phyloP scores from a whole-genome alignment of 2,888 invertebrate genomes.

The Pachydiplax longipennis region DNA sequence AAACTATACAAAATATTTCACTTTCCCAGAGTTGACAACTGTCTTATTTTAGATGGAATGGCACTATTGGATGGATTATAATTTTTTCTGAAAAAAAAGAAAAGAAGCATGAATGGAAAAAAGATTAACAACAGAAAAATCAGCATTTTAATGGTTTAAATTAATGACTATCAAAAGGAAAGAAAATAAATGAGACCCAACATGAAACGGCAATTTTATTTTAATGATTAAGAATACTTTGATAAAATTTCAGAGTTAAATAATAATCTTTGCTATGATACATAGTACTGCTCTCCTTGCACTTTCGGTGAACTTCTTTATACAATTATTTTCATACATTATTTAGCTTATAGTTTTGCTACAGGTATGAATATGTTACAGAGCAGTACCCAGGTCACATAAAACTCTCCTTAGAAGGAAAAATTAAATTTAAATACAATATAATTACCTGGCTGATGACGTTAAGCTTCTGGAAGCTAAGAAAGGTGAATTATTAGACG shows the following conservation, averaged over 20 bases:
- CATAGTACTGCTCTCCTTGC: too few relatives aligned
- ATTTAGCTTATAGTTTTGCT: too few relatives aligned
- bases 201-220: too few relatives aligned
- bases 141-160: background rate
- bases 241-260: too few relatives aligned
- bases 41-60: background rate
- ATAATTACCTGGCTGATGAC: background rate
- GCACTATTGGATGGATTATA: background rate
- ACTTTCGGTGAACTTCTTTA: too few relatives aligned
- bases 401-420: too few relatives aligned
- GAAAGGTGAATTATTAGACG: background rate
- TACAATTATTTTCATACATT: too few relatives aligned
- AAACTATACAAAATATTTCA: background rate
- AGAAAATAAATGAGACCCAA: background rate
- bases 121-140: background rate
- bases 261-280: too few relatives aligned
- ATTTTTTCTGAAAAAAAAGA: background rate
- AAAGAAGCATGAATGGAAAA: background rate
- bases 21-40: background rate
- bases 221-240: too few relatives aligned
- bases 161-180: background rate
- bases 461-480: background rate
- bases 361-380: too few relatives aligned
- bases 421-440: too few relatives aligned
- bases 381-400: too few relatives aligned